These are phyloP conservation scores for Pyrgus malvae DNA, from an alignment of 2,888 invertebrate species.

Conservation along the genomic window DNA sequence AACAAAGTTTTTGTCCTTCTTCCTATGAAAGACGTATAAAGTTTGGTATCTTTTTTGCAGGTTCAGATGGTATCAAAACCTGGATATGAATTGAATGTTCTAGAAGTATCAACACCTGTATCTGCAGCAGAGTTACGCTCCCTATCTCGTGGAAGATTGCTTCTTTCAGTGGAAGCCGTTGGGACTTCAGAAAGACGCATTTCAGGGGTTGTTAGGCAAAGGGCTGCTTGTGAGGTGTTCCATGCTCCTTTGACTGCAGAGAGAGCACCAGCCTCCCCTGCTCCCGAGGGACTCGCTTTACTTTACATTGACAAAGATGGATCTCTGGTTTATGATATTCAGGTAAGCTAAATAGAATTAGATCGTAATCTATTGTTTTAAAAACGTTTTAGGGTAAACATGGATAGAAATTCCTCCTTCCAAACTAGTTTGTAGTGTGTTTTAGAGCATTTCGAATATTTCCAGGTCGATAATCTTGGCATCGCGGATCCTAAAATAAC, in stretches of 20 bases:
- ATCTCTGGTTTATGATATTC: constrained; percentile 88
- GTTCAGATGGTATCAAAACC: constrained; percentile 86
- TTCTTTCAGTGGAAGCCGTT: constrained; percentile 86
- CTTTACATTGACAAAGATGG: constrained; percentile 90
- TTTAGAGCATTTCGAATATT: too few species aligned
- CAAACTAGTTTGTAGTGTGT: too few species aligned
- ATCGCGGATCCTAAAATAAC: constrained; percentile 85
- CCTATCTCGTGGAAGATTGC: constrained; percentile 88
- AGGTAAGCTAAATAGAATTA: too few species aligned
- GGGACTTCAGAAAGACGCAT: constrained; percentile 85
- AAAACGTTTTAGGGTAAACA: too few species aligned
- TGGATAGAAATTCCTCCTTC: too few species aligned
- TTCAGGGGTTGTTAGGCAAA: constrained; percentile 87
- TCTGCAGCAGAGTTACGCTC: constrained; percentile 88
- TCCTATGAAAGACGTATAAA: too few species aligned
- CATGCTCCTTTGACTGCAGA: constrained; percentile 85
- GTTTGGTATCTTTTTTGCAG: constrained; percentile 55
- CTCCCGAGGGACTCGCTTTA: constrained; percentile 87
- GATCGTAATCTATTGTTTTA: too few species aligned
- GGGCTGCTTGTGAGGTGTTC: constrained; percentile 90
- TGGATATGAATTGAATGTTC: constrained; percentile 87
- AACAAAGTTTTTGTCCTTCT: too few species aligned
- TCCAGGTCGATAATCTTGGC: constrained; percentile 83
- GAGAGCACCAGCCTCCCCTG: constrained; percentile 65
- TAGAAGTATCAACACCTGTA: constrained; percentile 90